These are phyloP conservation scores for Pristionchus entomophagus DNA, from an alignment of 2,888 invertebrate genomes.

Conservation along the genomic window DNA sequence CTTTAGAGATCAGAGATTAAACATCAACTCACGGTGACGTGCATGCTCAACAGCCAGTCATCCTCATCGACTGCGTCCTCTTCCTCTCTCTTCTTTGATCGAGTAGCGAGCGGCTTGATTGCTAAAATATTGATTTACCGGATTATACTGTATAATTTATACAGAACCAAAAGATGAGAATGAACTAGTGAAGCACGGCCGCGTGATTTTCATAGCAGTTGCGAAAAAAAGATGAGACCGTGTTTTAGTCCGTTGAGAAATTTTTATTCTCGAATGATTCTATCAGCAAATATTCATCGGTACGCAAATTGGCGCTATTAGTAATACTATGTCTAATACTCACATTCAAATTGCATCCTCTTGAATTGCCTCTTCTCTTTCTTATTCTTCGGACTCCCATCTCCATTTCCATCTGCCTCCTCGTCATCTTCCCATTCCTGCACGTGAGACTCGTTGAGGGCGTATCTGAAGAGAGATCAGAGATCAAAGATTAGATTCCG, in stretches of 20 bases:
- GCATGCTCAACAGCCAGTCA: constrained; percentile 62
- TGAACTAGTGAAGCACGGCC: too few relatives aligned
- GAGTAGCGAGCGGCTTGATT: constrained; percentile 66
- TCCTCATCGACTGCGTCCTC: constrained; percentile 48
- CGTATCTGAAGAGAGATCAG: constrained; percentile 11
- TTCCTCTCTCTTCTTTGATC: constrained; percentile 59
- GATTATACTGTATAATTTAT: too few relatives aligned
- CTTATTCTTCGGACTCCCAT: background rate
- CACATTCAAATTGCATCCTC: background rate
- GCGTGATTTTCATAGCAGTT: too few relatives aligned
- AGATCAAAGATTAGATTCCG: background rate
- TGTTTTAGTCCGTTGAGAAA: too few relatives aligned
- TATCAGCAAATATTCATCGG: too few relatives aligned
- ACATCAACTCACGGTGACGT: constrained; percentile 48
- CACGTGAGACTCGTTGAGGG: constrained; percentile 21
- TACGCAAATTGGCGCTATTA: too few relatives aligned
- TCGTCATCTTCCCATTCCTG: background rate
- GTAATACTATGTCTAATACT: too few relatives aligned
- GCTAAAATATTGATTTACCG: constrained; percentile 19
- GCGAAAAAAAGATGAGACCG: too few relatives aligned
- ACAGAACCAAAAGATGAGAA: too few relatives aligned
- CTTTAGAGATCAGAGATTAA: background rate
- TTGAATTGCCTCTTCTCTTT: constrained; percentile 5
- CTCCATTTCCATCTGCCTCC: background rate
- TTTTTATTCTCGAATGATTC: too few relatives aligned